phyloP scores from a whole-genome alignment of 2,888 invertebrate species.

The Julus scanicus region DNA sequence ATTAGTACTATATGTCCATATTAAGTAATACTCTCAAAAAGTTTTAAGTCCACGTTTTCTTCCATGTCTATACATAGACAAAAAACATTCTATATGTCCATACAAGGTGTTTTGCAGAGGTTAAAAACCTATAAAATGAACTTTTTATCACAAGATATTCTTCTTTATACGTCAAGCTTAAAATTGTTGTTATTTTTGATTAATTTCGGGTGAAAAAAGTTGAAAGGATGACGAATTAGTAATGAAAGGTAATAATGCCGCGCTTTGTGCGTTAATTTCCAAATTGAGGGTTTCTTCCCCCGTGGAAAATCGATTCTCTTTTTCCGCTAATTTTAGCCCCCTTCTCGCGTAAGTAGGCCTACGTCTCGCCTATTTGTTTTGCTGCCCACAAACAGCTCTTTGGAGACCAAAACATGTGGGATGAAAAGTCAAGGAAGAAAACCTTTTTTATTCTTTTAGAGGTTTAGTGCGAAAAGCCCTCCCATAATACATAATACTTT shows the following conservation, averaged over 20 bases:
- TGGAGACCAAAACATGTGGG: slow-evolving; percentile 1
- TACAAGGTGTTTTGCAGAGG: too few species aligned
- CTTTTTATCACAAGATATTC: too few species aligned
- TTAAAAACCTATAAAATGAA: too few species aligned
- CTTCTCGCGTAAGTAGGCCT: not conserved
- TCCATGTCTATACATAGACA: too few species aligned
- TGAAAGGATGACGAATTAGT: not conserved
- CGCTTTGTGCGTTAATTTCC: not conserved
- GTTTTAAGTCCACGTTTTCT: too few species aligned
- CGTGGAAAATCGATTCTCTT: not conserved
- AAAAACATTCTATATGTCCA: too few species aligned
- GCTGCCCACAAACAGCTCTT: not conserved
- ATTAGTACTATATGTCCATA: too few species aligned
- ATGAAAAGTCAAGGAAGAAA: not conserved
- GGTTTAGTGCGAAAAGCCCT: not conserved
- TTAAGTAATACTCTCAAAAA: too few species aligned
- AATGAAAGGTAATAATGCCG: not conserved
- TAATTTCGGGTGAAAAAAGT: not conserved
- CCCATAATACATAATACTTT: not conserved
- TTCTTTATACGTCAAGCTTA: too few species aligned
- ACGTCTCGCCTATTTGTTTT: not conserved
- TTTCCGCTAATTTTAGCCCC: not conserved
- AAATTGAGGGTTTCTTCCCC: not conserved
- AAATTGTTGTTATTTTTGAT: too few species aligned
- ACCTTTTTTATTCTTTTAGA: not conserved